These are phyloP conservation scores for Poeciliopsis gracilis DNA, from an alignment of 2,797 vertebrate genomes.

Conservation along the genomic window DNA sequence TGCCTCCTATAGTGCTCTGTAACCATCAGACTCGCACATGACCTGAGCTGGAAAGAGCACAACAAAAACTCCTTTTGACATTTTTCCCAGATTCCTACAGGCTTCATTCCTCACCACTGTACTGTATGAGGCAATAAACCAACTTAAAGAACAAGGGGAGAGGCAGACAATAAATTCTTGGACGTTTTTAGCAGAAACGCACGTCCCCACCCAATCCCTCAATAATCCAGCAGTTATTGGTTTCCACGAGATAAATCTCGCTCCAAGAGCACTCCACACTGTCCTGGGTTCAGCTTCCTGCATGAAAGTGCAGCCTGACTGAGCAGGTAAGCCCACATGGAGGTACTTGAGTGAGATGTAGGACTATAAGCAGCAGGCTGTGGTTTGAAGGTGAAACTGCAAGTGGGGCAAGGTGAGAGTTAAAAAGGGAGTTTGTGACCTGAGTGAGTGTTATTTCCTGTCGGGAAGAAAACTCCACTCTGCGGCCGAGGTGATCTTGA, in stretches of 20 bases:
- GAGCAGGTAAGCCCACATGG: slow-evolving; percentile 32
- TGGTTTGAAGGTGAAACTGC: slow-evolving; percentile 53
- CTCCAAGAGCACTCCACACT: slow-evolving; percentile 40
- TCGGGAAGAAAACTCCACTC: slow-evolving; percentile 15
- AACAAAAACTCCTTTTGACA: slow-evolving; percentile 39
- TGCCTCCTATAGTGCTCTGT: slow-evolving; percentile 51
- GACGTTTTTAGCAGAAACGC: slow-evolving; percentile 21
- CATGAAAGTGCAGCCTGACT: slow-evolving; percentile 24
- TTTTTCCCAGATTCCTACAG: slow-evolving; percentile 54
- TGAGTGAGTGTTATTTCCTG: slow-evolving; percentile 25
- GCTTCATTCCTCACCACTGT: slow-evolving; percentile 60
- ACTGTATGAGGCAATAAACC: slow-evolving; percentile 64
- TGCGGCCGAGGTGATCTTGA: slow-evolving; percentile 27
- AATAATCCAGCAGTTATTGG: slow-evolving; percentile 50
- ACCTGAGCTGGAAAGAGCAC: slow-evolving; percentile 5
- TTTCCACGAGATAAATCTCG: slow-evolving; percentile 49
- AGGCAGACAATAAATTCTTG: slow-evolving; percentile 51
- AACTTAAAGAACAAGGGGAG: slow-evolving; percentile 43
- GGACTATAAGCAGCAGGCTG: slow-evolving; percentile 35
- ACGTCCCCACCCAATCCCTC: slow-evolving; percentile 10
- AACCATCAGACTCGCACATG: slow-evolving; percentile 51
- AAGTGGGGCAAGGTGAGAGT: slow-evolving; percentile 60
- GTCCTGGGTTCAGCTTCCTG: slow-evolving; percentile 47
- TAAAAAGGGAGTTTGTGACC: slow-evolving; percentile 55
- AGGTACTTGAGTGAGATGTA: slow-evolving; percentile 48